phyloP scores from a whole-genome alignment of 2,113 vertebrate species.

The Varanus salvator region DNA sequence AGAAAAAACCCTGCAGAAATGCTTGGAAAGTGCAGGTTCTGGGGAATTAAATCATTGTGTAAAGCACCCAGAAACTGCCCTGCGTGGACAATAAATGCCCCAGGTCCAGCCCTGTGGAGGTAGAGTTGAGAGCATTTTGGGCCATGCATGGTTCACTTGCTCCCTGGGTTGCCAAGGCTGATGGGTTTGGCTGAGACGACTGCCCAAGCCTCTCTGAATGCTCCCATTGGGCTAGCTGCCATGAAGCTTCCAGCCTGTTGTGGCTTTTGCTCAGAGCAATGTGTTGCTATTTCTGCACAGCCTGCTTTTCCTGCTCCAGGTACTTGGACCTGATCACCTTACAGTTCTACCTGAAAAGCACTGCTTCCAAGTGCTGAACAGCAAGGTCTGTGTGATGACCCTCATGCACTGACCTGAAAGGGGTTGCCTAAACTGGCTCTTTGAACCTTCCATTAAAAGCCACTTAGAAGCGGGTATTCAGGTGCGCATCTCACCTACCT shows the following conservation, averaged over 20 bases:
- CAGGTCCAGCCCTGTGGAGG: not conserved
- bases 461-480: conserved; percentile 60
- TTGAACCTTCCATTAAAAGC: conserved; percentile 26
- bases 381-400: too few relatives aligned
- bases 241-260: not conserved
- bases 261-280: too few relatives aligned
- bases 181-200: too few relatives aligned
- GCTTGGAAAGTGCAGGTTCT: too few relatives aligned
- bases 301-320: not conserved
- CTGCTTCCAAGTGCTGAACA: not conserved
- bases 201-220: too few relatives aligned
- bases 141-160: not conserved
- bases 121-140: not conserved
- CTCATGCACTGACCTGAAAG: not conserved
- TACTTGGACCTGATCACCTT: not conserved
- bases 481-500: conserved; percentile 16
- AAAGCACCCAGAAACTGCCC: too few relatives aligned
- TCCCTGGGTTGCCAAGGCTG: not conserved
- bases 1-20: too few relatives aligned
- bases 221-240: not conserved
- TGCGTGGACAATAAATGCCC: too few relatives aligned
- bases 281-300: not conserved
- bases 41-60: too few relatives aligned
- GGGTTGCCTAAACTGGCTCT: not conserved
- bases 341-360: not conserved